Evolutionary conservation across 2,113 vertebrate species (phyloP).

Genomic region (Trachemys scripta): DNA sequence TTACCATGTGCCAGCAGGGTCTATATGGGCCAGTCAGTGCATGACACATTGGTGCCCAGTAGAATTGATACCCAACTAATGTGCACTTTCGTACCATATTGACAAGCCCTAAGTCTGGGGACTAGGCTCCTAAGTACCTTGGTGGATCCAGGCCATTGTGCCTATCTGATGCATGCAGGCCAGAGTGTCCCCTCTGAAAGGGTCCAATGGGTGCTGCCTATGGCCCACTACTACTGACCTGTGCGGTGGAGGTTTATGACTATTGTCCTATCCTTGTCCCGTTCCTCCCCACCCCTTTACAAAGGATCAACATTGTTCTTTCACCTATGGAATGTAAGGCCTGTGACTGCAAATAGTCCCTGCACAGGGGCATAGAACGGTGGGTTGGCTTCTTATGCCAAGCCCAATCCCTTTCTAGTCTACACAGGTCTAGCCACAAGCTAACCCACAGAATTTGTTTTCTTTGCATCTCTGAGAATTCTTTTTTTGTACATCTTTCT

Average conservation of each 20-base stretch:
- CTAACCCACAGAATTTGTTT: neutral
- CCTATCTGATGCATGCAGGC: neutral
- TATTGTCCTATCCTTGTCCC: neutral
- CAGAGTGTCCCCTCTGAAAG: neutral
- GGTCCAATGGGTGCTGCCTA: rapidly evolving
- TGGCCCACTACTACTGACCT: neutral
- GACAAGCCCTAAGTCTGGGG: neutral
- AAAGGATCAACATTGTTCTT: rapidly evolving
- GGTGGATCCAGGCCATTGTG: neutral
- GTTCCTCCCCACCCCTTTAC: neutral
- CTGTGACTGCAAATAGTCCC: neutral
- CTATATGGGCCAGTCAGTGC: neutral
- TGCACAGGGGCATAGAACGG: rapidly evolving
- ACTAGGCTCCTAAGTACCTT: neutral
- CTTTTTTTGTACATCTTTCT: neutral
- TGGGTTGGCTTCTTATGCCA: neutral
- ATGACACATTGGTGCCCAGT: neutral
- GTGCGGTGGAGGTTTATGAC: neutral
- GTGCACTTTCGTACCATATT: neutral
- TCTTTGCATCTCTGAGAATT: neutral
- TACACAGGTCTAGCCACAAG: neutral
- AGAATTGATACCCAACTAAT: neutral
- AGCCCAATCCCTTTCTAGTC: neutral
- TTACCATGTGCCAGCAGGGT: neutral
- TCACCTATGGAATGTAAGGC: neutral